Conservation (phyloP, 2,797 vertebrate genomes). For the Dipus sagitta region DNA sequence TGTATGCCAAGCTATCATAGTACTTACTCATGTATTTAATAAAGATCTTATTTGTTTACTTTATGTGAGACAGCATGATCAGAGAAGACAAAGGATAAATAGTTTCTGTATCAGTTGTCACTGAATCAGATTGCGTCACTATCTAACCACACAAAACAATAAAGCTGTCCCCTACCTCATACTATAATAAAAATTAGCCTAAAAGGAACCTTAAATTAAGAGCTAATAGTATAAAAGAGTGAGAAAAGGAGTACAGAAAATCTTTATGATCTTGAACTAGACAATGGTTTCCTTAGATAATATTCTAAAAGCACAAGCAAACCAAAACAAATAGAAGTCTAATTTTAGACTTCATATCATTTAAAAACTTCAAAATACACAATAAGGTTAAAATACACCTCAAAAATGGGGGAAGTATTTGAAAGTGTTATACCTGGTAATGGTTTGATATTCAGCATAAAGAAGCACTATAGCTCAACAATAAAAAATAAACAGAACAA, state of each 20-base stretch:
- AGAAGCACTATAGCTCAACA: not conserved
- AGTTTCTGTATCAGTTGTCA: not conserved
- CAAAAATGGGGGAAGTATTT: not conserved
- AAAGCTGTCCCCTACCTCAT: not conserved
- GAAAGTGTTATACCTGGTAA: not conserved
- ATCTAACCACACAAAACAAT: not conserved
- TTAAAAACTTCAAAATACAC: not conserved
- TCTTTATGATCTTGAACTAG: not conserved
- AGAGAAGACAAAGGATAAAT: not conserved
- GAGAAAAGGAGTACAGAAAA: not conserved
- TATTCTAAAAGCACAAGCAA: not conserved
- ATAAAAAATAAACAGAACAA: not conserved
- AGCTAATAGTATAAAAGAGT: not conserved
- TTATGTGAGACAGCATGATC: not conserved
- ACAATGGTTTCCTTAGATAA: not conserved
- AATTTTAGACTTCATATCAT: not conserved
- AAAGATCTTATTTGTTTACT: not conserved
- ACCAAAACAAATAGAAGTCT: not conserved
- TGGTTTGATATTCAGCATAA: not conserved
- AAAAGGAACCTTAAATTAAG: conserved; percentile 4
- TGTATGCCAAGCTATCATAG: not conserved
- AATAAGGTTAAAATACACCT: not conserved
- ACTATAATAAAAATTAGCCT: not conserved
- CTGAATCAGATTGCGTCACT: not conserved
- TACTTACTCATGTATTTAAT: not conserved